Percentiles rank a stretch among this genome's conserved stretches.
Evolutionary conservation across 2,113 vertebrate species (phyloP).

Genomic region (Pangasianodon gigas): DNA sequence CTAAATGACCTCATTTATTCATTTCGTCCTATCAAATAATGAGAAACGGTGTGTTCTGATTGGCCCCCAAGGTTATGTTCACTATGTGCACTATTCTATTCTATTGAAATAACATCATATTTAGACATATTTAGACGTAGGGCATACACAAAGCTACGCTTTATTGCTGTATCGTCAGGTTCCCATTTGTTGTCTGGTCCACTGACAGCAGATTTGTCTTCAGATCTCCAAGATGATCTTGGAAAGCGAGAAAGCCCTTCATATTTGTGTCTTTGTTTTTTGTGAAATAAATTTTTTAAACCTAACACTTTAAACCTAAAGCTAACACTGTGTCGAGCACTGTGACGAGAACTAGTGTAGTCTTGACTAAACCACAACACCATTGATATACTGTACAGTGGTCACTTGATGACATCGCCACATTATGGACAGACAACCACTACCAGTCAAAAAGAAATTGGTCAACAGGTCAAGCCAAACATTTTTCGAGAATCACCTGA

Average conservation of each 20-base stretch:
- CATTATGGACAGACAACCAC: conserved; percentile 63
- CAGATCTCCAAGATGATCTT: conserved; percentile 68
- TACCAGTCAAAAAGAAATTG: conserved; percentile 58
- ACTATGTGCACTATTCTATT: conserved; percentile 52
- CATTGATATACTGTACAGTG: conserved; percentile 47
- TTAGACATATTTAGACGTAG: conserved; percentile 56
- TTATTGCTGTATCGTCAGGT: conserved; percentile 78
- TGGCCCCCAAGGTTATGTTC: conserved; percentile 19
- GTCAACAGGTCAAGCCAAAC: conserved; percentile 60
- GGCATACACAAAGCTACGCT: conserved; percentile 74
- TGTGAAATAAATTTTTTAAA: conserved; percentile 22
- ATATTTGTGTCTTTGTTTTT: conserved; percentile 58
- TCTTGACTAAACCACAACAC: conserved; percentile 50
- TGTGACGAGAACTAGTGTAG: conserved; percentile 60
- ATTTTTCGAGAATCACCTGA: conserved; percentile 58
- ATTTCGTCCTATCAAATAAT: conserved; percentile 4
- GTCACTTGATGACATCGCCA: conserved; percentile 55
- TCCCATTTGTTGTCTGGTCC: conserved; percentile 68
- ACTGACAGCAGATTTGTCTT: conserved; percentile 70
- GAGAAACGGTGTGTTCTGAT: conserved; percentile 20
- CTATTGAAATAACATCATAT: conserved; percentile 67
- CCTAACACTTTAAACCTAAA: conserved; percentile 45
- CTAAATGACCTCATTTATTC: conserved; percentile 51
- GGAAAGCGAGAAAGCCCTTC: conserved; percentile 78
- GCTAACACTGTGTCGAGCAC: conserved; percentile 51